Base-by-base conservation (phyloP, 2,888 invertebrate species). In the Geotrupes spiniger region DNA sequence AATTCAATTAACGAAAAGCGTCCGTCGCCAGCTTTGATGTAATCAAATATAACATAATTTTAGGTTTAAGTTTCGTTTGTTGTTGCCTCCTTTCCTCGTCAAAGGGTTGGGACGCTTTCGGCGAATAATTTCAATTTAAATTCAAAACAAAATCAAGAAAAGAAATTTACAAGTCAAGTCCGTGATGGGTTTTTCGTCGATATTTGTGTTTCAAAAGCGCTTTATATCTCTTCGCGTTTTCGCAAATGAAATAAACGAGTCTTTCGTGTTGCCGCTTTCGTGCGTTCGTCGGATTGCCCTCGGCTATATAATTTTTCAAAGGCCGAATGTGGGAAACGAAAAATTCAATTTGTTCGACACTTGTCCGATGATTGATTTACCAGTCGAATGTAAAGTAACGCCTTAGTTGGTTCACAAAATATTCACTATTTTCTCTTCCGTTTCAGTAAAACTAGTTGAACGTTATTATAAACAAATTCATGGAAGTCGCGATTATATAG, bases 231-330 rank as follows among this genome's bases (percentile, higher is more conserved):
- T n/a, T 17, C 8, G 31, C 31, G 29, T 42, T 46, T 41, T 16
- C 33, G 36, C 36, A 53, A 51, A 56, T 58, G 60, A 56, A 56
- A 59, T 59, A 59, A 60, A 59, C 52, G 48, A 53, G 49, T 52
- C 49, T 53, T 50, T 51, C 49, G 49, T 50, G 31, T 25, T 31
- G 41, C 41, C 28, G 31, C 29, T 27, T 31, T 42, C 42, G 31
- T 42, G 15, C 29, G 42, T 28, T 42, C 28, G 28, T 51, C 54
- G 59, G 57, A 59, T 59, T 48, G 60, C 62, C 63, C 52, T 50
- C 56, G 57, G 63, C 61, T 56, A 50, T 55, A 57, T 61, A 61
- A 63, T 63, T 63, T 63, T 63, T 62, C 63, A 59, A 60, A 62
- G 60, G 56, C 58, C 56, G 53, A 60, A 59, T 56, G 59, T 49